A percentile compares a stretch with the other conserved stretches of the same genome.
These are phyloP conservation scores for Ambastaia sidthimunki DNA, from an alignment of 2,797 vertebrate species.

Conservation along the genomic window DNA sequence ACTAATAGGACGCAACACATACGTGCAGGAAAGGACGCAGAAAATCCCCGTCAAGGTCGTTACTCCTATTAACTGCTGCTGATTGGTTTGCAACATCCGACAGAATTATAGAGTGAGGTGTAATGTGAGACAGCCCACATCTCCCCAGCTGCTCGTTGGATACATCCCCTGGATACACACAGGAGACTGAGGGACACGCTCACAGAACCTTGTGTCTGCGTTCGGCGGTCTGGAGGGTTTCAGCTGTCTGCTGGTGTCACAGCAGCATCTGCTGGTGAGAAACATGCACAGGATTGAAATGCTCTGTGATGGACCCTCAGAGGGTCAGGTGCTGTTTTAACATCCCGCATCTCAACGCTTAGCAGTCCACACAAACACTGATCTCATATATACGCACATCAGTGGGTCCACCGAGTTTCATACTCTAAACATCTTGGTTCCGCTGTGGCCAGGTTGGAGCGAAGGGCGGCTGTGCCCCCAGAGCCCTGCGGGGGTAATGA, in stretches of 20 bases:
- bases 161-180: slow-evolving; percentile 40
- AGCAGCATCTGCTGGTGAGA: slow-evolving; percentile 60
- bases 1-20: slow-evolving; percentile 40
- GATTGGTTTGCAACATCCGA: slow-evolving; percentile 48
- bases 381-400: slow-evolving; percentile 42
- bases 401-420: slow-evolving; percentile 35
- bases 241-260: slow-evolving; percentile 46
- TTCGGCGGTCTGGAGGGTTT: slow-evolving; percentile 16
- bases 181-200: slow-evolving; percentile 28
- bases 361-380: not conserved
- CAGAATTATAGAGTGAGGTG: slow-evolving; percentile 52
- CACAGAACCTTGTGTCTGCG: not conserved
- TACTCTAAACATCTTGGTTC: slow-evolving; percentile 39
- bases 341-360: not conserved
- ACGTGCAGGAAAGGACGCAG: slow-evolving; percentile 35
- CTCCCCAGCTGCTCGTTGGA: slow-evolving; percentile 30
- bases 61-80: slow-evolving; percentile 51
- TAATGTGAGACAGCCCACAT: slow-evolving; percentile 48
- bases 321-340: slow-evolving; percentile 5
- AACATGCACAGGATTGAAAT: slow-evolving; percentile 26
- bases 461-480: slow-evolving; percentile 24
- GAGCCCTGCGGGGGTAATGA: slow-evolving; percentile 54
- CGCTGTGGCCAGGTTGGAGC: slow-evolving; percentile 39
- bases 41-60: slow-evolving; percentile 53
- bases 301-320: not conserved